Conservation (phyloP, 2,113 vertebrate genomes). For the Lycocorax pyrrhopterus region DNA sequence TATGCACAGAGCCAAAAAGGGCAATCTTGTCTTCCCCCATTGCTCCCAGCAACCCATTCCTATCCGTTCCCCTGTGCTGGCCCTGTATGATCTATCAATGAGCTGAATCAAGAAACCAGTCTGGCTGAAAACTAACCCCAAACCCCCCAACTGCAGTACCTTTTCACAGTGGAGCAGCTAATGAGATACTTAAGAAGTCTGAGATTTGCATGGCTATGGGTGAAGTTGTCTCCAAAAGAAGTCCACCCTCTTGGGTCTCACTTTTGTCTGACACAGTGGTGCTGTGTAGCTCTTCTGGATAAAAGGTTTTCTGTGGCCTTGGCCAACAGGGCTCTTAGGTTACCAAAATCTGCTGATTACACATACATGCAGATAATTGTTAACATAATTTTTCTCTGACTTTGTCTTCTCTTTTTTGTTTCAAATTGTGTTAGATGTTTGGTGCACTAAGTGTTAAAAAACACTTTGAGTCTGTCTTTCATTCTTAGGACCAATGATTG, state of each 20-base stretch:
- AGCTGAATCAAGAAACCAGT: background rate
- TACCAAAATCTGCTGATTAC: background rate
- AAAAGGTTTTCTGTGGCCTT: background rate
- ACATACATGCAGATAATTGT: background rate
- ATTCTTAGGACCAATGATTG: background rate
- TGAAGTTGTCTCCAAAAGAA: background rate
- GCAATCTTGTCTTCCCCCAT: background rate
- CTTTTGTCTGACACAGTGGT: background rate
- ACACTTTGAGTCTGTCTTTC: background rate
- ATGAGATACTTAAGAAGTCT: background rate
- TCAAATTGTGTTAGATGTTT: background rate
- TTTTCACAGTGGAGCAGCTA: background rate
- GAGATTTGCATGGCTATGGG: background rate
- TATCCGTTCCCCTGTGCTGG: background rate
- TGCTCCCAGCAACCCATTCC: constrained; percentile 1
- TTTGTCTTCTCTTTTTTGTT: background rate
- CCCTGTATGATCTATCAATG: background rate
- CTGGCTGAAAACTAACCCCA: background rate
- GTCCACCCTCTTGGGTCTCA: background rate
- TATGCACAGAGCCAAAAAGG: constrained; percentile 38
- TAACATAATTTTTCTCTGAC: background rate
- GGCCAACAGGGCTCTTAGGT: background rate
- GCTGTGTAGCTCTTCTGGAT: background rate
- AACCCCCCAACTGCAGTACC: background rate
- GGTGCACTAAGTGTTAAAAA: background rate